A percentile compares a stretch with the other conserved stretches of the same genome.
Conservation (phyloP, 2,888 invertebrate species). For the Arctia plantaginis region DNA sequence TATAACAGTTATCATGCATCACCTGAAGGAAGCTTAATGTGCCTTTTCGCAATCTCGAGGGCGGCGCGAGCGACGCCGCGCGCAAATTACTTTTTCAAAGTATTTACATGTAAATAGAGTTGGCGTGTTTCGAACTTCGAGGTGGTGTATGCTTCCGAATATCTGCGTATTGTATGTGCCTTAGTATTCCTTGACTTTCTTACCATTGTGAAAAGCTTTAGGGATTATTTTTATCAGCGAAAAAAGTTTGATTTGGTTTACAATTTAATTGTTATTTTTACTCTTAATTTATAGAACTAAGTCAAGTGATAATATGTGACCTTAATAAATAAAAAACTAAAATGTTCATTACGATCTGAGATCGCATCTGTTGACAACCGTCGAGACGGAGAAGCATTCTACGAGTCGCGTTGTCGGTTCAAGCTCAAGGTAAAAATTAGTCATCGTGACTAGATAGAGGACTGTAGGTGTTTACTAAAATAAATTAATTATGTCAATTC, state of each 20-base stretch:
- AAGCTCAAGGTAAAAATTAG: neutral
- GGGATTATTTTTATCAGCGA: conserved; percentile 19
- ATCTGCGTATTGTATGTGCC: conserved; percentile 35
- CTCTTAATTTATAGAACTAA: neutral
- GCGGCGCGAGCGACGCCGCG: conserved; percentile 77
- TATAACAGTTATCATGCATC: conserved; percentile 87
- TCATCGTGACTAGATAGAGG: neutral
- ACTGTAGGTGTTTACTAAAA: neutral
- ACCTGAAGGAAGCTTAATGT: conserved; percentile 86
- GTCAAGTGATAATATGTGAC: neutral
- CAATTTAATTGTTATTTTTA: neutral
- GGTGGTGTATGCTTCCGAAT: conserved; percentile 59
- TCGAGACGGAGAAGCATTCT: neutral
- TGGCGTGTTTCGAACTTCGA: conserved; percentile 69
- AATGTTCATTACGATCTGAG: neutral
- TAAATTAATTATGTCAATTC: neutral
- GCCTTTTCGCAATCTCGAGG: conserved; percentile 86
- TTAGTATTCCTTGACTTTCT: conserved; percentile 19
- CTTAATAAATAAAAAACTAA: no score
- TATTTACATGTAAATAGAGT: conserved; percentile 87
- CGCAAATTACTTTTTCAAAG: conserved; percentile 86
- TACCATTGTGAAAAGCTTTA: conserved; percentile 23
- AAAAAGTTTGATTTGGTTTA: neutral
- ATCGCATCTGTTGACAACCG: neutral
- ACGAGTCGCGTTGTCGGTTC: neutral